Base-by-base conservation (phyloP, 2,113 vertebrate species). In the Hippocampus guttulatus region DNA sequence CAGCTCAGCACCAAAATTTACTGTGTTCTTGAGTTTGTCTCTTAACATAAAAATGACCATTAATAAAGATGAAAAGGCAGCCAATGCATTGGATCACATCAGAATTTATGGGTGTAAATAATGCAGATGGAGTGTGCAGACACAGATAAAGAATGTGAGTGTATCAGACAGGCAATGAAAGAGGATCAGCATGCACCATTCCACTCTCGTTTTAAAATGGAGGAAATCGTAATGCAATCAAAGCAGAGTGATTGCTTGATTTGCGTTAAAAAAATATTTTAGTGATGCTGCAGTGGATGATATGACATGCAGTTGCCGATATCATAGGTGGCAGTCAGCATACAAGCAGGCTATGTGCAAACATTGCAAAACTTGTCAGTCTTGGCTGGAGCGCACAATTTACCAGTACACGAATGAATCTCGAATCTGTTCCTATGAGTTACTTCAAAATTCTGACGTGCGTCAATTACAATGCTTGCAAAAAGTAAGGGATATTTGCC, bases 141-240 rank as follows among this genome's bases (percentile, higher is more conserved):
- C 5, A 58, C 20, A 41, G 47, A 70, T 21, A 66, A 61, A 63
- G 21, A 41, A 57, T 67, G 23, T 43, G 0, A 77, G 33, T 68
- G 4, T 3, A 30, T 61, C 20, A 47, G 23, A 71, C 1, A 62
- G 77, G 75, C 18, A 47, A 20, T 41, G 14, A 74, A 52, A 78
- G 65, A 57, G 52, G 41, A 5, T 23, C n/a, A 52, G 75, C 86
- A 85, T 87, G 79, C 84, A 81, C 8, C 40, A 43, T 20, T 64
- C 16, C 66, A 64, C 27, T 11, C 61, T 65, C 77, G 63, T 60
- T 73, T 30, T 20, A 41, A 20, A 74, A 77, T 75, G 70, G 67
- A 77, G 33, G 23, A 51, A 25, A 18, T 61, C 9, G 72, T 62
- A 47, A 60, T 52, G 8, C 20, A 20, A 12, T n/a, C 38, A 41